Conservation (phyloP, 2,888 invertebrate species). For the Lathronympha strigana region DNA sequence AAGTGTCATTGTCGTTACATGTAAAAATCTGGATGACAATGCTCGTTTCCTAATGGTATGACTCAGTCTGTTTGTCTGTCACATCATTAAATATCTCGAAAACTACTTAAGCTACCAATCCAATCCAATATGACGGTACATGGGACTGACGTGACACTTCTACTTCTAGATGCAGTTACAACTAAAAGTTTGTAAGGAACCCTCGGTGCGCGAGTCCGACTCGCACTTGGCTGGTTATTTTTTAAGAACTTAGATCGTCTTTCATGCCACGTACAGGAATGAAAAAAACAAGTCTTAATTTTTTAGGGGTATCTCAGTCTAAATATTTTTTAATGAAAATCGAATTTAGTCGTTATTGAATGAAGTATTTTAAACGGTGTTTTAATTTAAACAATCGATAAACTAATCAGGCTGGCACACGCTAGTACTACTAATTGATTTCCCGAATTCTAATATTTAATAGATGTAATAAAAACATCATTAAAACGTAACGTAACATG, state of each 20-base stretch:
- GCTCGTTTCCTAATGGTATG: too few species aligned
- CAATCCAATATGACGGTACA: too few species aligned
- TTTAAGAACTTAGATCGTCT: not conserved
- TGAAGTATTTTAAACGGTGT: conserved; percentile 19
- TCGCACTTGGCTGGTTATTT: too few species aligned
- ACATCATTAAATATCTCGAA: too few species aligned
- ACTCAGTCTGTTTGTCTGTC: too few species aligned
- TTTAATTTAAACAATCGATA: conserved; percentile 7
- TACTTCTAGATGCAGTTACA: too few species aligned
- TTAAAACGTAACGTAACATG: not conserved
- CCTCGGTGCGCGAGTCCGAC: too few species aligned
- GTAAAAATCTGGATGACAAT: too few species aligned
- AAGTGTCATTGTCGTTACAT: too few species aligned
- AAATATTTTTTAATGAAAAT: conserved; percentile 1
- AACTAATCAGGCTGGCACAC: not conserved
- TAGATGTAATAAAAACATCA: not conserved
- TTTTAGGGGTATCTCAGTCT: not conserved
- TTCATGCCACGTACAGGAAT: not conserved
- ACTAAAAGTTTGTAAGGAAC: too few species aligned
- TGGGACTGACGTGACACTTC: too few species aligned
- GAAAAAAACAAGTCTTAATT: not conserved
- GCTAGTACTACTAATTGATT: not conserved
- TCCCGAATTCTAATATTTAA: not conserved
- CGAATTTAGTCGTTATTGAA: not conserved
- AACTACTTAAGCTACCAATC: too few species aligned